These are phyloP conservation scores for Sciurus niger DNA, from an alignment of 2,113 vertebrate species.

Conservation along the genomic window DNA sequence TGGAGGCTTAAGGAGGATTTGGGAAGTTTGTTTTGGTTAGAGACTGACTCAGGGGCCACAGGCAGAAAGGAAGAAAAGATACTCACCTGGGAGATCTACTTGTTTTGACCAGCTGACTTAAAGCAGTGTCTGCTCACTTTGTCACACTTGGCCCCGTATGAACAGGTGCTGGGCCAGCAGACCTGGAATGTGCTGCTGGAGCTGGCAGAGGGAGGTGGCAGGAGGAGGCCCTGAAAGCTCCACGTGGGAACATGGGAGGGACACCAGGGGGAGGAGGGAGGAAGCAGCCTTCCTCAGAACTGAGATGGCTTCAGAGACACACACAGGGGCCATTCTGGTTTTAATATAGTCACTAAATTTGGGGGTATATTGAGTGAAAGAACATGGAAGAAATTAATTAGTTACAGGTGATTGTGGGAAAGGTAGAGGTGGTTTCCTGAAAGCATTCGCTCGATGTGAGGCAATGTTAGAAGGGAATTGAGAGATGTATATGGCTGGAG, in stretches of 20 bases:
- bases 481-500: neutral
- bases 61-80: neutral
- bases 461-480: neutral
- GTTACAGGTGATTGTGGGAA: neutral
- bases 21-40: slow-evolving; percentile 1
- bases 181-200: neutral
- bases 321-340: neutral
- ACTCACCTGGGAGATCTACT: neutral
- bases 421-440: neutral
- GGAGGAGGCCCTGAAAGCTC: neutral
- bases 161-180: neutral
- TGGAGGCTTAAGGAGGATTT: slow-evolving; percentile 29
- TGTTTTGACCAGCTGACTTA: neutral
- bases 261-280: neutral
- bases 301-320: neutral
- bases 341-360: neutral
- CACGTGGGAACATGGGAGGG: neutral
- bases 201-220: neutral
- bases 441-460: slow-evolving; percentile 2
- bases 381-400: neutral
- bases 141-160: neutral
- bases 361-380: neutral
- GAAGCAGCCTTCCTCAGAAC: neutral
- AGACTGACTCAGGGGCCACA: neutral
- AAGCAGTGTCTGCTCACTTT: neutral